Base-by-base conservation (phyloP, 1,140 invertebrate species). In the Euschistus heros region DNA sequence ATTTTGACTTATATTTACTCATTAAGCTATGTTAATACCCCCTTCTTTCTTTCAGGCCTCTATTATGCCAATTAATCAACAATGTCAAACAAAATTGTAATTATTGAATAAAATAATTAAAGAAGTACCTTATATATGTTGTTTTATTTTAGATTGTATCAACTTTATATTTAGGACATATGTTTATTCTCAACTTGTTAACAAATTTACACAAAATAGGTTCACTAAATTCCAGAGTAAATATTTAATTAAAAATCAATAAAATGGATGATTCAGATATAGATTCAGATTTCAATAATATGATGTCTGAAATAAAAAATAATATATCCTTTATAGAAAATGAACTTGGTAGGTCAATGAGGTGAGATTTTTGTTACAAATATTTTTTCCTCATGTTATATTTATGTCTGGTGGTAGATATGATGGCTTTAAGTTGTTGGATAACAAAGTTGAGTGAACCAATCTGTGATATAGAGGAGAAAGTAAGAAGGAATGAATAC, bases 401-500 rank as follows among this genome's bases (percentile, higher is more conserved):
- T 37, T 37, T 37, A 37, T 37, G 1, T 37, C 8, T 4, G 13
- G 1, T 37, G 33, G 33, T 37, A 57, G 54, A 57, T 57, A 22
- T 57, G 24, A 26, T 26, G 18, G 10, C 24, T 2, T 8, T 57
- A 24, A 24, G 4, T 4, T 20, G 18, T 24, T 57, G 54, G 54
- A 57, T 57, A 57, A 24, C 54, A 57, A 57, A 26, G 24, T 26
- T 57, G 5, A 15, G 24, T 24, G 54, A 57, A 24, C 24, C 54
- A 24, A 15, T 15, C 8, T 22, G 54, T 13, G 15, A 10, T 4
- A 22, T 24, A 27, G 24, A 57, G 24, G 54, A 57, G 3, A 57
- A 57, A 26, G 54, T 15, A 22, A 57, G 20, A 17, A 57, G 54
- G 24, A 57, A 57, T 26, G 54, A 57, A 15, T 57, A 57, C 24